Conservation (phyloP, 53 echinoderm and acorn worm species). For the Henricia sp. region DNA sequence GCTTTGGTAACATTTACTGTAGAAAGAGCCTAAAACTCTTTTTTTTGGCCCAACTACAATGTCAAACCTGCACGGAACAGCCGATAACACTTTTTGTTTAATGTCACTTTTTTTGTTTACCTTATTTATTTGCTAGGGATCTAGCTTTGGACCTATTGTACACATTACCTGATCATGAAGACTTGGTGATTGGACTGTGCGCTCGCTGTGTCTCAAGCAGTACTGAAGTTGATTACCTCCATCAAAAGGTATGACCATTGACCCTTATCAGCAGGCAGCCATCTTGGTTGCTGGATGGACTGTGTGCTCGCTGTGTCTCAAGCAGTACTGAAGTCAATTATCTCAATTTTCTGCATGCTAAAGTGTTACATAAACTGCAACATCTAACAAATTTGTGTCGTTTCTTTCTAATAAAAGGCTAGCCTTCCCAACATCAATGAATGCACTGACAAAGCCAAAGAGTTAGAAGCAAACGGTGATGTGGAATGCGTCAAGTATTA, state of each 20-base stretch:
- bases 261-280: no score
- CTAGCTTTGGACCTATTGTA: conserved; percentile 75
- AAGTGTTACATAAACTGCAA: not conserved
- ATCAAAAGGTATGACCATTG: conserved; percentile 86
- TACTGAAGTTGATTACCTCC: conserved; percentile 83
- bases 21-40: no score
- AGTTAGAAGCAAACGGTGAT: conserved; percentile 51
- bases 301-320: conserved; percentile 82
- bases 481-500: conserved; percentile 78
- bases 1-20: no score
- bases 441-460: conserved; percentile 69
- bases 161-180: conserved; percentile 71
- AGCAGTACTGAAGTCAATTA: conserved; percentile 84
- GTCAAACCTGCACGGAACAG: no score
- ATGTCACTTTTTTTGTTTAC: not conserved
- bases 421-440: conserved; percentile 74
- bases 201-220: conserved; percentile 76
- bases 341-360: conserved; percentile 47
- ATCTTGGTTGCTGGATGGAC: conserved; percentile 36
- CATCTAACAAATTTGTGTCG: not conserved
- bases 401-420: conserved; percentile 60
- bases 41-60: no score
- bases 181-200: conserved; percentile 71
- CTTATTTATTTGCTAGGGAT: conserved; percentile 62
- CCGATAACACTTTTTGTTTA: not conserved